A percentile compares a stretch with the other conserved stretches of the same genome.
These are phyloP conservation scores for Penaeus japonicus DNA, from an alignment of 1,140 invertebrate genomes.

Conservation along the genomic window DNA sequence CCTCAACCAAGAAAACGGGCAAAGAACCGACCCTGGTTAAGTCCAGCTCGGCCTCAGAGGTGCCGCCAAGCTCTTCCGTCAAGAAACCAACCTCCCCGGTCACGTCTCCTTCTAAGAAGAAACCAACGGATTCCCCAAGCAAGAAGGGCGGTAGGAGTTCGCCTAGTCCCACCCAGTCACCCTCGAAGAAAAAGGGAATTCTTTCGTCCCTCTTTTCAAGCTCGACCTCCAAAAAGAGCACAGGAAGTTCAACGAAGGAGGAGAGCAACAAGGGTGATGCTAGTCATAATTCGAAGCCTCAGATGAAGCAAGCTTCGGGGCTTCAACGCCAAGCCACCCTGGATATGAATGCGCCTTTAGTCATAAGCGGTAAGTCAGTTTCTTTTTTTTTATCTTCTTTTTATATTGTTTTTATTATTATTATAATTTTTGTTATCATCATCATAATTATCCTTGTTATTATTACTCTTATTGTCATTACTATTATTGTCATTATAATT, in stretches of 20 bases:
- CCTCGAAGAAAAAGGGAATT: slow-evolving; percentile 27
- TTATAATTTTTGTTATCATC: no score
- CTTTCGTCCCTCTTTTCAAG: slow-evolving; percentile 14
- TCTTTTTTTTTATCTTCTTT: neutral
- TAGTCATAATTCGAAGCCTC: no score
- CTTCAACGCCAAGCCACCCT: slow-evolving; percentile 23
- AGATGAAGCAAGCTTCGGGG: no score
- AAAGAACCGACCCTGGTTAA: no score
- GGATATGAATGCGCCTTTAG: slow-evolving; percentile 15
- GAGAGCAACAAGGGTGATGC: neutral
- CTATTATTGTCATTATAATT: no score
- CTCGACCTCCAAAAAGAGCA: neutral
- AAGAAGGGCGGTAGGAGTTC: neutral
- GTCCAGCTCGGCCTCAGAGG: no score
- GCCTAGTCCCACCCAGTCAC: neutral
- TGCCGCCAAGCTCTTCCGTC: no score
- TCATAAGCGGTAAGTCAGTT: slow-evolving; percentile 3
- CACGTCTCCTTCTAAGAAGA: neutral
- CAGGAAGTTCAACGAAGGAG: neutral
- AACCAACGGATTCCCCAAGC: neutral
- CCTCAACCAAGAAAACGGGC: no score
- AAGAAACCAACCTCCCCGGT: no score
- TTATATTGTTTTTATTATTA: no score
- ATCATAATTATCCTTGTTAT: no score
- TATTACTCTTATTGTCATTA: no score